Evolutionary conservation across 2,888 invertebrate species (phyloP), one percentile per base, ranked within the genome.

Genomic region (Mesopsocus fuscifrons): DNA sequence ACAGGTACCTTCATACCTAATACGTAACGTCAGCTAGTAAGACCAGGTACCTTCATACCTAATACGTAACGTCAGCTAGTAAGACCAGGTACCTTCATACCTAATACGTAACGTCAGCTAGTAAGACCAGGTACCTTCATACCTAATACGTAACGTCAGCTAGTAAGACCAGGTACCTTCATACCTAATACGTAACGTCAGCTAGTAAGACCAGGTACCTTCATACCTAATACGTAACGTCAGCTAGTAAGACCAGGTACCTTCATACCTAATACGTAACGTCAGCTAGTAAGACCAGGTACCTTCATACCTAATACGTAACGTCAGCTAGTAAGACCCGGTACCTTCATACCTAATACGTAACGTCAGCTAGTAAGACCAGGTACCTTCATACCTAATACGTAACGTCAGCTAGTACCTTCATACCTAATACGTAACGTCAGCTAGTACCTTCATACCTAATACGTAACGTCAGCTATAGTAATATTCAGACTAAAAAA

Each of bases 361-460:
- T 38, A 35, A 41, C 34, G n/a, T 41, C 11, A 6, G 11, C 26
- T 26, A 11, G 6, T 26, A 11, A 26, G 53, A 55, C 42, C 54
- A 74, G 52, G 67, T 66, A 54, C 47, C 48, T 26, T 11, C 21
- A n/a, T n/a, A n/a, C n/a, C n/a, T 18, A 15, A 11, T 18, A n/a
- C n/a, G 8, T 38, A 35, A 41, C 34, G n/a, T 41, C 11, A 6
- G 11, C 26, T 26, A 11, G 6, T 26, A 11, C 6, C 6, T 9
- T 26, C 11, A 26, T 26, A 9, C 11, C 26, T n/a, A n/a, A n/a
- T n/a, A n/a, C n/a, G n/a, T n/a, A 61, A 50, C 52, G 57, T 15
- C 53, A 55, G 42, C 54, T 74, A 52, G 67, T 66, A 54, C 47
- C 48, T 26, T 11, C 21, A n/a, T n/a, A n/a, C n/a, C n/a, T 18